Conservation (phyloP, 2,797 vertebrate species). For the Oceanodroma leucorhoa region DNA sequence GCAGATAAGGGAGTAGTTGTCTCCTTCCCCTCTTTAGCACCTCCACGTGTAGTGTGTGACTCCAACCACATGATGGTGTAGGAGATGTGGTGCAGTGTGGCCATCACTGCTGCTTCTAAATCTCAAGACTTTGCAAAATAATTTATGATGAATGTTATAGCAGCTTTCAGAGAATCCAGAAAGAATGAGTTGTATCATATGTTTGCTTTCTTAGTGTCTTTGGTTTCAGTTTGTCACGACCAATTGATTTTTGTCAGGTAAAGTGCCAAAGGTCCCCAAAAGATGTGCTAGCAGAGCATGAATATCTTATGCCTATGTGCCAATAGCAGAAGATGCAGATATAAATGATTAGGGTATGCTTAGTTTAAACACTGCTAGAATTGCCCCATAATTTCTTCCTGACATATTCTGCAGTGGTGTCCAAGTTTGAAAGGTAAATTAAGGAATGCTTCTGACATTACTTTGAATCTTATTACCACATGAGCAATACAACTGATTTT, state of each 20-base stretch:
- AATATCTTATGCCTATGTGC: neutral
- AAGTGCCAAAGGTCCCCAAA: neutral
- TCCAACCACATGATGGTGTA: neutral
- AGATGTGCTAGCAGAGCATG: neutral
- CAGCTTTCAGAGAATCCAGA: neutral
- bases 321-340: neutral
- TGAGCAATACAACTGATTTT: neutral
- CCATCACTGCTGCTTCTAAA: neutral
- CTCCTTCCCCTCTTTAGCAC: neutral
- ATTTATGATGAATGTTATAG: neutral
- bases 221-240: neutral
- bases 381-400: neutral
- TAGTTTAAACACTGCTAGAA: neutral
- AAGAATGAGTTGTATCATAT: neutral
- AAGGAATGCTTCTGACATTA: neutral
- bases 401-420: neutral
- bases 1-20: neutral
- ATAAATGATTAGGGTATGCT: neutral
- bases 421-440: neutral
- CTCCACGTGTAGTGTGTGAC: neutral
- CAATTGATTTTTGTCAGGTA: neutral
- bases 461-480: neutral
- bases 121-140: neutral
- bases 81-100: neutral
- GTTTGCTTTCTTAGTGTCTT: neutral